A percentile compares a stretch with the other conserved stretches of the same genome.
phyloP scores from a whole-genome alignment of 2,797 vertebrate species.

The Danio choprae region DNA sequence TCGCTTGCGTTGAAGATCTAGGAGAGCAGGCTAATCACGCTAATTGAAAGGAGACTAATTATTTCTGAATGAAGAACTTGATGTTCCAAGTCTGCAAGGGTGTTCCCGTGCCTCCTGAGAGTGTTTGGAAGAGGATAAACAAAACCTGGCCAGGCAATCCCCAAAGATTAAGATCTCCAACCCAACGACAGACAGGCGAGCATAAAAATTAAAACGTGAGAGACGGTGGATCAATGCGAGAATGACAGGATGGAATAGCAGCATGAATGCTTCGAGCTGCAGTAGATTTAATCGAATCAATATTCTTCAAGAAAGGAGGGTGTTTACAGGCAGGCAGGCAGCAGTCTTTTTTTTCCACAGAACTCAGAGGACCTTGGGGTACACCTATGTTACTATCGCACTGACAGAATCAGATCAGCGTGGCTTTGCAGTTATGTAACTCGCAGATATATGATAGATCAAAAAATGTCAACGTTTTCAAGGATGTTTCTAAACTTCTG shows the following conservation, averaged over 20 bases:
- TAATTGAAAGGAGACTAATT: slow-evolving; percentile 78
- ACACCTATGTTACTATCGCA: not conserved
- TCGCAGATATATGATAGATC: not conserved
- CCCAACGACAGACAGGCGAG: slow-evolving; percentile 63
- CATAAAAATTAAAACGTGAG: slow-evolving; percentile 16
- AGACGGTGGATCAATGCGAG: not conserved
- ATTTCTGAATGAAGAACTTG: slow-evolving; percentile 76
- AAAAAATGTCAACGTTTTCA: not conserved
- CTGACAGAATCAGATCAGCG: slow-evolving; percentile 19
- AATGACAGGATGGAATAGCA: not conserved
- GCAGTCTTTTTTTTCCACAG: not conserved
- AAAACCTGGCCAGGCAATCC: slow-evolving; percentile 48
- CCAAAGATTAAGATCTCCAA: slow-evolving; percentile 56
- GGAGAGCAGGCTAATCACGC: slow-evolving; percentile 28
- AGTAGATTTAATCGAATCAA: slow-evolving; percentile 16
- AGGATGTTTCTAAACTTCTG: not conserved
- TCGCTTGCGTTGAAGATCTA: slow-evolving; percentile 9
- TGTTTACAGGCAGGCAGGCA: not conserved
- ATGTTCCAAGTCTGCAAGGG: slow-evolving; percentile 66
- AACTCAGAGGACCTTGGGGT: not conserved
- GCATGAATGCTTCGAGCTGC: slow-evolving; percentile 28
- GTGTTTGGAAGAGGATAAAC: slow-evolving; percentile 54
- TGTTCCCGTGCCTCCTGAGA: slow-evolving; percentile 58
- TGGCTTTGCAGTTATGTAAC: not conserved
- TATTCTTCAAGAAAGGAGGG: not conserved